These are phyloP conservation scores for Nomada lathburiana DNA, from an alignment of 2,888 invertebrate species.

Conservation along the genomic window DNA sequence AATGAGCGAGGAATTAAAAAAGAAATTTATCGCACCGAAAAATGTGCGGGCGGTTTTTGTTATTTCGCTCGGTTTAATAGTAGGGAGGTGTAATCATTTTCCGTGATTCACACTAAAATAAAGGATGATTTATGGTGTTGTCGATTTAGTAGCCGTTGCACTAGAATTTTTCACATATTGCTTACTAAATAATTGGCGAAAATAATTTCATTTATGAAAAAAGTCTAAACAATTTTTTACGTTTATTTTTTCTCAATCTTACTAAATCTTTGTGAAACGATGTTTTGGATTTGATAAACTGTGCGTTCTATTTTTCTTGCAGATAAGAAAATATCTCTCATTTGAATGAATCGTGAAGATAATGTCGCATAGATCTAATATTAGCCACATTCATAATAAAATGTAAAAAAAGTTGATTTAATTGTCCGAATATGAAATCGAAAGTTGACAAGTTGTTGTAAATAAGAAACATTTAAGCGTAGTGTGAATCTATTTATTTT, in stretches of 20 bases:
- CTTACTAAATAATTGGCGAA: neutral
- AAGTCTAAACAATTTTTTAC: neutral
- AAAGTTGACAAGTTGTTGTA: neutral
- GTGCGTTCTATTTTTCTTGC: neutral
- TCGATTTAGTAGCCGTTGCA: neutral
- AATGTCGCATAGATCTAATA: neutral
- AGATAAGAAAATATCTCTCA: slow-evolving; percentile 4
- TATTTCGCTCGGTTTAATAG: neutral
- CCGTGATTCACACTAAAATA: too few species aligned
- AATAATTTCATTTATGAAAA: too few species aligned
- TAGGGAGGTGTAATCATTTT: neutral
- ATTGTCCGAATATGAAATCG: neutral
- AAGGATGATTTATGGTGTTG: neutral
- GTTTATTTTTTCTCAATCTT: neutral
- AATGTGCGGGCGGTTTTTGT: neutral
- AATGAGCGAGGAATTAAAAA: too few species aligned
- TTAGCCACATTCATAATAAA: neutral
- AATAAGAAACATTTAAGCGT: too few species aligned
- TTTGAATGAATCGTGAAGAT: slow-evolving; percentile 7
- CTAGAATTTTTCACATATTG: neutral
- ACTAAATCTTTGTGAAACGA: neutral
- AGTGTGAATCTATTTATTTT: neutral
- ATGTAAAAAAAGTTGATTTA: neutral
- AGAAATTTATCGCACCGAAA: too few species aligned
- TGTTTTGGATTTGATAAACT: neutral